Percentiles rank a stretch among this genome's conserved stretches.
Evolutionary conservation across 2,113 vertebrate genomes (phyloP).

Genomic region (Paratilapia polleni): DNA sequence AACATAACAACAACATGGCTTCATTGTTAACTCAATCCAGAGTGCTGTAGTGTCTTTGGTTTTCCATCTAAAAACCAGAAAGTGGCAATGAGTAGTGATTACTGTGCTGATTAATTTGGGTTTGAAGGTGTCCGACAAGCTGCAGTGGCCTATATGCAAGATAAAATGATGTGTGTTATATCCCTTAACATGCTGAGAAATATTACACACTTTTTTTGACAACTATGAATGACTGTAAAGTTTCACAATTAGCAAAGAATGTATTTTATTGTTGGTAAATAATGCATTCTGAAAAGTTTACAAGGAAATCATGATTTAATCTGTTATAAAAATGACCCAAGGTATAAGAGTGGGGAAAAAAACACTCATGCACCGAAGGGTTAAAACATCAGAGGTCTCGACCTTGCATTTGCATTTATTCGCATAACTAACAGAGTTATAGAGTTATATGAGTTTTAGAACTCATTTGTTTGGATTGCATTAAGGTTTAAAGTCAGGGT

Average conservation of each 20-base stretch:
- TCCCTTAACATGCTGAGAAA: background rate
- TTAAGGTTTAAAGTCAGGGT: background rate
- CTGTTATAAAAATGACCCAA: background rate
- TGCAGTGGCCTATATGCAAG: background rate
- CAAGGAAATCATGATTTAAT: background rate
- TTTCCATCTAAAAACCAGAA: too few relatives aligned
- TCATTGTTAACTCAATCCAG: too few relatives aligned
- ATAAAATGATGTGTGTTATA: background rate
- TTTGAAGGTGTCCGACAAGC: background rate
- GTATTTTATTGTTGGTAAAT: background rate
- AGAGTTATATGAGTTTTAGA: too few relatives aligned
- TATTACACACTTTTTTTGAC: background rate
- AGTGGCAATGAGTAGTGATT: too few relatives aligned
- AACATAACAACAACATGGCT: too few relatives aligned
- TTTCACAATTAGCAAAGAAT: background rate
- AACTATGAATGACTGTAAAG: background rate
- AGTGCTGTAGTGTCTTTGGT: too few relatives aligned
- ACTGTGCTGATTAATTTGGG: background rate
- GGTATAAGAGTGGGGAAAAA: background rate
- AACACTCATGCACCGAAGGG: background rate
- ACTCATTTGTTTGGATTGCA: background rate
- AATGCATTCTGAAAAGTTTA: background rate
- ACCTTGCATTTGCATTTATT: background rate
- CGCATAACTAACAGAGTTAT: background rate
- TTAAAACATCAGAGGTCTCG: background rate